Evolutionary conservation across 2,888 invertebrate species (phyloP).

Genomic region (Ceramica pisi): DNA sequence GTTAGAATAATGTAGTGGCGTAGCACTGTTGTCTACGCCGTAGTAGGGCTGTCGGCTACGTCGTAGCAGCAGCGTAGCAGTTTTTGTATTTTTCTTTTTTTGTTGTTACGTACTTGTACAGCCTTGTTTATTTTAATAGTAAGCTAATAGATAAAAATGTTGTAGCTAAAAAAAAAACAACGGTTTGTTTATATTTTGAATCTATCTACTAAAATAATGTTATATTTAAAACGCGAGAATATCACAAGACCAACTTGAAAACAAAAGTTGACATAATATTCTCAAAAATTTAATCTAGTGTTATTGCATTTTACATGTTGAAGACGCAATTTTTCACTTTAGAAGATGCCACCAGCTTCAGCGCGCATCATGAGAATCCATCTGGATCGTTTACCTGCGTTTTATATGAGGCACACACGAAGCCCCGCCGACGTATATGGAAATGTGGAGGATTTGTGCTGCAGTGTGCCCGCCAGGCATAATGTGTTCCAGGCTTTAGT

Average conservation of each 20-base stretch:
- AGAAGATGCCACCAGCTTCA: constrained; percentile 21
- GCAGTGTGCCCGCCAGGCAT: constrained; percentile 8
- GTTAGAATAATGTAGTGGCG: background rate
- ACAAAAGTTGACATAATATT: background rate
- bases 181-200: no score
- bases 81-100: no score
- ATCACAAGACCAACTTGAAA: background rate
- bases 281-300: constrained; percentile 8
- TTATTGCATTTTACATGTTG: constrained; percentile 27
- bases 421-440: constrained; percentile 36
- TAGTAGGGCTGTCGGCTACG: background rate
- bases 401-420: constrained; percentile 34
- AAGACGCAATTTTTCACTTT: constrained; percentile 47
- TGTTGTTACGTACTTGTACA: no score
- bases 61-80: constrained; percentile 7
- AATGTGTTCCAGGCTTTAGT: constrained; percentile 26
- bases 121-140: no score
- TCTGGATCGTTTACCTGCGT: constrained; percentile 42
- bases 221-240: background rate
- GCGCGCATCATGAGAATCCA: constrained; percentile 46
- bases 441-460: constrained; percentile 47
- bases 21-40: background rate
- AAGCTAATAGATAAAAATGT: no score
- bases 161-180: no score
- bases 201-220: no score